Evolutionary conservation across 2,888 invertebrate genomes (phyloP).

Genomic region (Parapristionchus giblindavisi): DNA sequence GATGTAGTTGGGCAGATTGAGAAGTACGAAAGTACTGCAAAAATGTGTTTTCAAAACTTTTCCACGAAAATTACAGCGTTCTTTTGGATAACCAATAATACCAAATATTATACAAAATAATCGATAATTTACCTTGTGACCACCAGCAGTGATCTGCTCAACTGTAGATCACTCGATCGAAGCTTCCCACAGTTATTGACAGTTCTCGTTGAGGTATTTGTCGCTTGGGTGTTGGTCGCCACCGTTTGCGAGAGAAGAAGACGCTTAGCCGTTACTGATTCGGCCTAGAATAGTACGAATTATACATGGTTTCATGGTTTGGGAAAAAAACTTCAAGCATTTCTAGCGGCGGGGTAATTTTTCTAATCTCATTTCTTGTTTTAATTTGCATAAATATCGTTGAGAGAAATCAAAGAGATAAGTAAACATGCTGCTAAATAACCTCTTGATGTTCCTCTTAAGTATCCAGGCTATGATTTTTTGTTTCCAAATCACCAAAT

Average conservation of each 20-base stretch:
- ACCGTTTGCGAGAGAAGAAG: conserved; percentile 56
- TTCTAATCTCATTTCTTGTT: background rate
- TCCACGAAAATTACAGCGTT: background rate
- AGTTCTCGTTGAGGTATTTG: conserved; percentile 41
- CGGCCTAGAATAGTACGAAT: conserved; percentile 48
- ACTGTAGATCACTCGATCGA: conserved; percentile 64
- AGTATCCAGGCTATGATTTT: background rate
- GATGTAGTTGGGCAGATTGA: conserved; percentile 67
- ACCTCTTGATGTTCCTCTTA: background rate
- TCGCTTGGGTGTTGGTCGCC: conserved; percentile 45
- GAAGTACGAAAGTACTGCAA: conserved; percentile 65
- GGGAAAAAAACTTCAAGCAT: no score
- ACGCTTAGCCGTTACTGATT: conserved; percentile 58
- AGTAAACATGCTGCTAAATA: background rate
- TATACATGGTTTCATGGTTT: background rate
- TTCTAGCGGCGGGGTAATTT: background rate
- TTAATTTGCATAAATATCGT: background rate
- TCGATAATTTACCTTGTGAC: conserved; percentile 63
- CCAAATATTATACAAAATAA: no score
- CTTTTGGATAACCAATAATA: background rate
- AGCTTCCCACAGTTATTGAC: conserved; percentile 56
- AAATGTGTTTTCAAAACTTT: background rate
- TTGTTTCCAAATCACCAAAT: no score
- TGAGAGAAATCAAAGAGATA: background rate
- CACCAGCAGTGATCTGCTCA: conserved; percentile 66